Base-by-base conservation (phyloP, 2,113 vertebrate genomes). In the Thermophis baileyi region DNA sequence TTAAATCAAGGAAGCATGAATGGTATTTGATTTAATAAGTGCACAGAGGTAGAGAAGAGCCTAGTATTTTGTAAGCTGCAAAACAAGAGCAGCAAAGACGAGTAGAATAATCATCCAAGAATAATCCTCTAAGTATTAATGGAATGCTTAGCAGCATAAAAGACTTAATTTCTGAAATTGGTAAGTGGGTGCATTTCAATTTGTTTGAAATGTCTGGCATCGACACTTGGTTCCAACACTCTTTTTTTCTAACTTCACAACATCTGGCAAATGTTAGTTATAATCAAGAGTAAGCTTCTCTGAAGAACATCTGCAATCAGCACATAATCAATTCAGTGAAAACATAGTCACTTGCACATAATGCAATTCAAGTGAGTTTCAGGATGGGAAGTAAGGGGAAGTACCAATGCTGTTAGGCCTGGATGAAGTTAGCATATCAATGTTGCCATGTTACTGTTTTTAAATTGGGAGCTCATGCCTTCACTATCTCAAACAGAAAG, bases 111-210 rank as follows among this genome's bases (percentile, higher is more conserved):
- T 81, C 74, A 81, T 44, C 18, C 74, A 81, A 81, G 35, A 44
- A 81, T 81, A 81, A 90, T 54, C 74, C 53, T 93, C 81, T 90
- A 87, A 90, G 49, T 89, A 93, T 86, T 92, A 92, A 92, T 87
- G 81, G 89, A 60, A 93, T 63, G 74, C 89, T 93, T 93, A 90
- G 53, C 89, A 44, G n/a, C 74, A 93, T 90, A 63, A 93, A 93
- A 93, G 54, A 35, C 46, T 90, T 93, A 93, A 93, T 93, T 93
- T 93, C 54, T 93, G 92, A 93, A 93, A 93, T 90, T 93, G 74
- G 74, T 86, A 93, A 93, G 92, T 93, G 89, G 54, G 7, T 63
- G 81, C 81, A 85, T 90, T 93, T 90, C 92, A 93, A 87, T 93
- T 87, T 93, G 74, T 87, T 89, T 93, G 89, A 93, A 89, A 89